Percentiles rank a stretch among this genome's conserved stretches.
Evolutionary conservation across 2,888 invertebrate genomes (phyloP).

Genomic region (Schizotus pectinicornis): DNA sequence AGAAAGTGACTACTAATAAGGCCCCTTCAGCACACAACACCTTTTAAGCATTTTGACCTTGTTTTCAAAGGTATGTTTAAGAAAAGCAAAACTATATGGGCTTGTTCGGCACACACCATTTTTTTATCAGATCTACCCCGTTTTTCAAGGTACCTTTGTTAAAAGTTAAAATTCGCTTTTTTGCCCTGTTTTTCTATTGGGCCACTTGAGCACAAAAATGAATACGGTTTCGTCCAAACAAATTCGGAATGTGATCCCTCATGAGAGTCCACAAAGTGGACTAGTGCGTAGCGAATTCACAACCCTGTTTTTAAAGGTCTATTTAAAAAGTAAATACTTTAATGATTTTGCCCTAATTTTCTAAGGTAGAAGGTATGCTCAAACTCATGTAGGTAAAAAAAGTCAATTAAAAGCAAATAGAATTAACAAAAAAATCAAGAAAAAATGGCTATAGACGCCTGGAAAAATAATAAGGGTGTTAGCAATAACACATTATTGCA

Average conservation of each 20-base stretch:
- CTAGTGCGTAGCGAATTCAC: constrained; percentile 11
- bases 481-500: too few species aligned
- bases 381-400: constrained; percentile 19
- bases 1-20: too few species aligned
- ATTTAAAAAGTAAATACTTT: constrained; percentile 20
- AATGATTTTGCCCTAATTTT: constrained; percentile 21
- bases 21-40: too few species aligned
- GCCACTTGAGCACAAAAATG: too few species aligned
- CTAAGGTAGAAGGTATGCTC: constrained; percentile 19
- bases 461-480: constrained; percentile 24
- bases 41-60: constrained; percentile 16
- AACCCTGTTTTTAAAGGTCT: constrained; percentile 21
- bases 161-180: too few species aligned
- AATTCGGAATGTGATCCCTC: constrained; percentile 19
- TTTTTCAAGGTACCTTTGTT: neutral
- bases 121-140: constrained; percentile 9
- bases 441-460: constrained; percentile 21
- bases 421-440: constrained; percentile 22
- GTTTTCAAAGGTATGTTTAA: constrained; percentile 14
- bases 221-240: too few species aligned
- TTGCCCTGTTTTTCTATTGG: too few species aligned
- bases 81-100: constrained; percentile 15
- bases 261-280: constrained; percentile 19
- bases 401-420: constrained; percentile 19
- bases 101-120: constrained; percentile 16